phyloP scores from a whole-genome alignment of 2,888 invertebrate genomes.

The Deilephila elpenor region DNA sequence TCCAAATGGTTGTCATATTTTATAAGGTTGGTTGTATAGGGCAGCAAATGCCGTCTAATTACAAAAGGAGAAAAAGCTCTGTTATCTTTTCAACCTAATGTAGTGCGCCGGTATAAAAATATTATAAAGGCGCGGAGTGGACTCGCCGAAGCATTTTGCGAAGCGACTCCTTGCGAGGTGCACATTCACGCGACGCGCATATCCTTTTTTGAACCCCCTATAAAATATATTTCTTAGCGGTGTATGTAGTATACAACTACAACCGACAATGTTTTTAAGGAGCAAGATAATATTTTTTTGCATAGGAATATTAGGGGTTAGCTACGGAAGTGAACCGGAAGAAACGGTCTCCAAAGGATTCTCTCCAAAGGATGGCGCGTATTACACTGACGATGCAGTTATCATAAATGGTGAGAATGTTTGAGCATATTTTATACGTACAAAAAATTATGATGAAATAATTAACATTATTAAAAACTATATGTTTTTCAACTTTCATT shows the following conservation, averaged over 20 bases:
- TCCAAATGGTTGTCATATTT: constrained; percentile 69
- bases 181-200: constrained; percentile 70
- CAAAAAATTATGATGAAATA: background rate
- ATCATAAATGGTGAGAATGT: constrained; percentile 75
- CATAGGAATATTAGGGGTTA: constrained; percentile 60
- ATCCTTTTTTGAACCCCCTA: constrained; percentile 15
- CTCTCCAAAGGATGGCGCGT: constrained; percentile 71
- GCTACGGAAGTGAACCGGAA: constrained; percentile 65
- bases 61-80: constrained; percentile 81
- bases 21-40: constrained; percentile 63
- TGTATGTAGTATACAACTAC: constrained; percentile 55
- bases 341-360: constrained; percentile 57
- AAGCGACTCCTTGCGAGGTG: constrained; percentile 76
- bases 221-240: constrained; percentile 40
- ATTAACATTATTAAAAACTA: background rate
- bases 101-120: constrained; percentile 76
- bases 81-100: constrained; percentile 79
- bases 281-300: constrained; percentile 61
- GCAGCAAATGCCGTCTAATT: constrained; percentile 64
- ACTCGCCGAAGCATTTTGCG: constrained; percentile 77
- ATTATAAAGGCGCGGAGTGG: constrained; percentile 78
- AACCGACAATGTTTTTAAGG: constrained; percentile 58
- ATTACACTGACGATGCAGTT: constrained; percentile 79
- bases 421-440: background rate
- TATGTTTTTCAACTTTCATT: background rate